Base-by-base conservation (phyloP, 2,113 vertebrate species). In the Pipa parva region DNA sequence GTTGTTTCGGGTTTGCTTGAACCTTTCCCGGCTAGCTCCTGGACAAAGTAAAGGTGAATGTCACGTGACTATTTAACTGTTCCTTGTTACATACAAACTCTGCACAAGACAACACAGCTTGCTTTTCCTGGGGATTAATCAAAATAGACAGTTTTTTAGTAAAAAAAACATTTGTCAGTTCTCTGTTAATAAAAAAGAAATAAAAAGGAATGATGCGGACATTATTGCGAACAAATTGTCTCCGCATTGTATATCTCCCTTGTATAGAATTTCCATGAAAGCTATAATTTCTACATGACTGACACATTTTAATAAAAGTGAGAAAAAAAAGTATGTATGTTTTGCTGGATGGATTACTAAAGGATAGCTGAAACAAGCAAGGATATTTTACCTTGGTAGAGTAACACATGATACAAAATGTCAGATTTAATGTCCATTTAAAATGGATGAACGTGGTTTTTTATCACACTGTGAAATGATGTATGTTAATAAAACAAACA, bases 281-380 rank as follows among this genome's bases (percentile, higher is more conserved):
- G 17, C 20, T 24, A 20, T 21, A 48, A 42, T 55, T 64, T 70
- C 39, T 56, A 46, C 9, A 36, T 61, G 37, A 33, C 21, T 26
- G 65, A 33, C 12, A 56, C 26, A 74, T 65, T 18, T 20, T 3
- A 55, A 8, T 4, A 64, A 50, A 62, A 46, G 3, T 72, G 58
- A 20, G 28, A 2, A 52, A 42, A 18, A 51, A 36, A 2, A n/a
- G n/a, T n/a, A 13, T 54, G n/a, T 3, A n/a, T 0, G 12, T 49
- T 2, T 49, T 20, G 11, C 46, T 49, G 46, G 3, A 18, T 29
- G 13, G 25, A 57, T 57, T 13, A 57, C 26, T 57, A 26, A 33
- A 24, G 8, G 21, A 42, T 42, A 42, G 2, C 46, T 22, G 10
- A 22, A 22, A 49, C 22, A 49, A 49, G 18, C 46, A 49, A 20